Base-by-base conservation (phyloP, 2,113 vertebrate species). In the Cromileptes altivelis region DNA sequence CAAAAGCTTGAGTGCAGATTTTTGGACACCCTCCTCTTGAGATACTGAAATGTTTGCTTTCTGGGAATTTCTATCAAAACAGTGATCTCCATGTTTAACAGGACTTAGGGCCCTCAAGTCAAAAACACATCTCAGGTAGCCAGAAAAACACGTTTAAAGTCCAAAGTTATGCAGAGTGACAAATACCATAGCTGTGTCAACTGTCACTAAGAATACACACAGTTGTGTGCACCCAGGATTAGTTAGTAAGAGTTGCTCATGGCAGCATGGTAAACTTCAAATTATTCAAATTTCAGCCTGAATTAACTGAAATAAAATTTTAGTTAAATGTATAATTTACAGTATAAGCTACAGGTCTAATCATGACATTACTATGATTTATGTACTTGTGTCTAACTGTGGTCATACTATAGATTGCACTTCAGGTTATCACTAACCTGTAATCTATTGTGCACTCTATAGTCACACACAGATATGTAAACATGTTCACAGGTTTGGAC, bases 381-480 rank as follows among this genome's bases (percentile, higher is more conserved):
- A 4, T 50, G 33, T 19, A 3, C 3, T 27, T 65, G 50, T 65
- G 30, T 55, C 37, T 78, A 8, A 70, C 42, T 65, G 52, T 15
- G 2, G 37, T 55, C 42, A 23, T 4, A 42, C 23, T 13, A 63
- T 47, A 3, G 53, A 55, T 47, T 40, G 14, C 49, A 52, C 53
- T 42, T 63, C 17, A 42, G 13, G 12, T 76, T 80, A 52, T 75
- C 49, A 47, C 50, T 65, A n/a, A 56, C 61, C 15, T 63, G 18
- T 74, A 61, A 64, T 76, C 65, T 73, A 10, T 37, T 60, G 47
- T 56, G 25, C 30, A 57, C 33, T 64, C 6, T 30, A 61, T 18
- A 18, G 78, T 74, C 37, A 77, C 55, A 65, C 57, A 81, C 40
- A 75, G 55, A 73, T 49, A 73, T 63, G 40, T 47, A 75, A 91